These are phyloP conservation scores for Plagodis pulveraria DNA, from an alignment of 2,888 invertebrate species.

Conservation along the genomic window DNA sequence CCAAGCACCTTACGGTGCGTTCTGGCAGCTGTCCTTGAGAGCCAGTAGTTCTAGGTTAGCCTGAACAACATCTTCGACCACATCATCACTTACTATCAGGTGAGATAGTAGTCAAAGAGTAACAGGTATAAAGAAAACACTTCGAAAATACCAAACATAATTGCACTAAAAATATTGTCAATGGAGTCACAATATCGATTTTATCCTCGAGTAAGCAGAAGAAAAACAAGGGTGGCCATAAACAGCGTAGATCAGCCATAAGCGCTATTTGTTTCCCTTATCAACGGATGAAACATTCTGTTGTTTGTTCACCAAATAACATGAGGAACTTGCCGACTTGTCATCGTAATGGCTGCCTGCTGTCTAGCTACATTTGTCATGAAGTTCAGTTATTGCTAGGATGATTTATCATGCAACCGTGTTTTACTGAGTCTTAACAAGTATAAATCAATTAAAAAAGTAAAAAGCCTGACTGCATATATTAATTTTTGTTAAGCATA, in stretches of 20 bases:
- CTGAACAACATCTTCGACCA: no score
- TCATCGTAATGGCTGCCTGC: conserved; percentile 19
- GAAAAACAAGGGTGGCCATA: conserved; percentile 59
- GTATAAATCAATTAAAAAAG: no score
- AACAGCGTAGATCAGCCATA: conserved; percentile 55
- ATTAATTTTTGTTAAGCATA: no score
- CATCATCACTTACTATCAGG: no score
- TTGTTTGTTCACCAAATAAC: conserved; percentile 33
- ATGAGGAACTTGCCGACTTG: conserved; percentile 18
- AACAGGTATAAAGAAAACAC: no score
- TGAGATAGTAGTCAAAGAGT: no score
- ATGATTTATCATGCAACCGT: no score
- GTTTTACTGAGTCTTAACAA: no score
- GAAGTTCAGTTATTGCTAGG: neutral
- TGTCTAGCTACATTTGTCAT: conserved; percentile 5
- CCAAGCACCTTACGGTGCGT: no score
- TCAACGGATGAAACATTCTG: conserved; percentile 41
- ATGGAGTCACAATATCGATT: conserved; percentile 37
- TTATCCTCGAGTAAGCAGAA: conserved; percentile 33
- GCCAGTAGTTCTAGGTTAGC: no score
- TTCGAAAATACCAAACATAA: neutral
- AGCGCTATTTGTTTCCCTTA: conserved; percentile 56
- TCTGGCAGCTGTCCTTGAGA: no score
- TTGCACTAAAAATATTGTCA: conserved; percentile 28
- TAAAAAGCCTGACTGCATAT: no score